A percentile compares a stretch with the other conserved stretches of the same genome.
Conservation (phyloP, 1,140 invertebrate genomes). For the Papilio helenus region DNA sequence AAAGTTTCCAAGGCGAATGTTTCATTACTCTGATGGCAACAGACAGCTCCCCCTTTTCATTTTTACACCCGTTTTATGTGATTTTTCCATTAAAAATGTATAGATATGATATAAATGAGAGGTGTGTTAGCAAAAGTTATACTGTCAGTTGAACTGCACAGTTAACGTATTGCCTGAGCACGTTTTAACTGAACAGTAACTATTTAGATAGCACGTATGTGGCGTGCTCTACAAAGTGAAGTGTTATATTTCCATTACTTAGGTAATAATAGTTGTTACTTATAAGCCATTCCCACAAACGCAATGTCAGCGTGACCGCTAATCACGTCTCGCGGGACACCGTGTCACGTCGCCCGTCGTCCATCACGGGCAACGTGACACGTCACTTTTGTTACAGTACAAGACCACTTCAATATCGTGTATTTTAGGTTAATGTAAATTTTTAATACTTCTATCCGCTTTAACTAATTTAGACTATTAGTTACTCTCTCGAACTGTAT, state of each 20-base stretch:
- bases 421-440: not conserved
- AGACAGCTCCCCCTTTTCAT: not conserved
- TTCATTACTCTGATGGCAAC: slow-evolving; percentile 14
- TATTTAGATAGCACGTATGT: too few species aligned
- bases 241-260: not conserved
- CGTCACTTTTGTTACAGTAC: not conserved
- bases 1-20: slow-evolving; percentile 24
- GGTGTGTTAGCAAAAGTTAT: not conserved
- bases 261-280: slow-evolving; percentile 1
- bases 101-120: not conserved
- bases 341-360: not conserved
- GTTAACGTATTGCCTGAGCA: too few species aligned
- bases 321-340: slow-evolving; percentile 15
- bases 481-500: too few species aligned
- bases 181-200: too few species aligned
- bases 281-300: not conserved
- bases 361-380: slow-evolving; percentile 29
- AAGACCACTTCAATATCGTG: not conserved
- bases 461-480: too few species aligned
- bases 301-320: not conserved
- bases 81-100: not conserved
- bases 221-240: too few species aligned
- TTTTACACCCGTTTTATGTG: not conserved
- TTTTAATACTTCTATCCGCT: not conserved
- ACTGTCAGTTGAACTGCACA: too few species aligned